Evolutionary conservation across 2,888 invertebrate genomes (phyloP).

Genomic region (Rotaria magnacalcarata): DNA sequence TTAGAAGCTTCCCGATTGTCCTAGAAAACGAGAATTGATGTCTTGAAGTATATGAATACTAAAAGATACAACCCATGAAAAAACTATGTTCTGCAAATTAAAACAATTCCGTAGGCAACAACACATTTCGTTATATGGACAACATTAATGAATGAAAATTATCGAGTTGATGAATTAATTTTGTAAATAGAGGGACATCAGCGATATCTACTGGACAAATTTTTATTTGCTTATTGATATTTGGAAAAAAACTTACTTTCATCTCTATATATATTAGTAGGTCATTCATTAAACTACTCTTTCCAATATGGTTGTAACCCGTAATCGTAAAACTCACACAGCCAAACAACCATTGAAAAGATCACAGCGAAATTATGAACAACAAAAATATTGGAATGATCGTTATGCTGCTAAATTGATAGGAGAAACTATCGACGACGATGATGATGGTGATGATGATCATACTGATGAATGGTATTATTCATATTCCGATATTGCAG

Average conservation of each 20-base stretch:
- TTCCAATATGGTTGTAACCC: not conserved
- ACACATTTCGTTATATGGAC: no score
- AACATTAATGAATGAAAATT: no score
- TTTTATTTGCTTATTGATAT: not conserved
- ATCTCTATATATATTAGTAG: no score
- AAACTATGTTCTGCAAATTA: no score
- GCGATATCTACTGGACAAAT: not conserved
- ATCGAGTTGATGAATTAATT: no score
- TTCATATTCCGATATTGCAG: not conserved
- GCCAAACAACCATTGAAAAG: not conserved
- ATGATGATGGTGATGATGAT: constrained; percentile 34
- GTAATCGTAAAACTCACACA: not conserved
- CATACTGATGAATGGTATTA: constrained; percentile 33
- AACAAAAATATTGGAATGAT: constrained; percentile 2
- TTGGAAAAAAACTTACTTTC: no score
- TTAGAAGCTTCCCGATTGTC: no score
- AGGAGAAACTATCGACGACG: not conserved
- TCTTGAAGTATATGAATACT: no score
- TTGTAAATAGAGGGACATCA: not conserved
- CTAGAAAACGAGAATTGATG: no score
- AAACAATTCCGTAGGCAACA: no score
- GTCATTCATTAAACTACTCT: no score
- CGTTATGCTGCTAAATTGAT: not conserved
- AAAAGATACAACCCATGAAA: no score
- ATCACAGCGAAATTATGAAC: not conserved